A percentile compares a stretch with the other conserved stretches of the same genome.
phyloP scores from a whole-genome alignment of 2,113 vertebrate genomes.

The Catharus fuscescens region DNA sequence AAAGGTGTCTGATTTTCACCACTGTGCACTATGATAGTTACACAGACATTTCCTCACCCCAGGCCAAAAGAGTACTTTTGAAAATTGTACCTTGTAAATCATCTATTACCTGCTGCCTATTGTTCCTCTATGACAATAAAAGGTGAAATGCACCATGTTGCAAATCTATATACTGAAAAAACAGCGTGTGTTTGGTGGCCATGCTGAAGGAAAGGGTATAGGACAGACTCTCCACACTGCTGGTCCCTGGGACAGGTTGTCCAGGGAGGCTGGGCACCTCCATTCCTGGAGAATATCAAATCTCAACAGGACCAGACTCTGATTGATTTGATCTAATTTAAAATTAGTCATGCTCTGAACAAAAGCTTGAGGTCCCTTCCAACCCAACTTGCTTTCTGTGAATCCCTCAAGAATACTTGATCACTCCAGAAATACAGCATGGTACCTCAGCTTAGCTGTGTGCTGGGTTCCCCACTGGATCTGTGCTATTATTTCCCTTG shows the following conservation, averaged over 20 bases:
- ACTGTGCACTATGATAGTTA: neutral
- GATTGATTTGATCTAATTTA: neutral
- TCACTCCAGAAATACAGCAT: neutral
- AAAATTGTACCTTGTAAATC: neutral
- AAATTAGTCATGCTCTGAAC: neutral
- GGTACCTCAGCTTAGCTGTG: neutral
- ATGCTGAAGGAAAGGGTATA: neutral
- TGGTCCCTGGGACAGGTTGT: neutral
- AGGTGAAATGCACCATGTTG: neutral
- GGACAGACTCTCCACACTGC: neutral
- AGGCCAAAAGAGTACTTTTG: neutral
- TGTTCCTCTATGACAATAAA: neutral
- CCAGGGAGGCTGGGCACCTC: neutral
- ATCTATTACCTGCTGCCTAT: neutral
- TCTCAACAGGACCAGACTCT: neutral
- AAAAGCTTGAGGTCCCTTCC: neutral
- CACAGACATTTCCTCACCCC: fast-evolving
- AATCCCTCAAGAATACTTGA: neutral
- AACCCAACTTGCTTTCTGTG: neutral
- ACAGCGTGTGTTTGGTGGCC: neutral
- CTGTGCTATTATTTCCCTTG: neutral
- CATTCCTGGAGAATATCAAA: neutral
- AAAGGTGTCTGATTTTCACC: neutral
- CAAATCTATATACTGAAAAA: neutral
- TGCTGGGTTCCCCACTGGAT: neutral